Percentiles rank a stretch among this genome's conserved stretches.
phyloP scores from a whole-genome alignment of 2,113 vertebrate genomes.

The Aphyosemion australe region DNA sequence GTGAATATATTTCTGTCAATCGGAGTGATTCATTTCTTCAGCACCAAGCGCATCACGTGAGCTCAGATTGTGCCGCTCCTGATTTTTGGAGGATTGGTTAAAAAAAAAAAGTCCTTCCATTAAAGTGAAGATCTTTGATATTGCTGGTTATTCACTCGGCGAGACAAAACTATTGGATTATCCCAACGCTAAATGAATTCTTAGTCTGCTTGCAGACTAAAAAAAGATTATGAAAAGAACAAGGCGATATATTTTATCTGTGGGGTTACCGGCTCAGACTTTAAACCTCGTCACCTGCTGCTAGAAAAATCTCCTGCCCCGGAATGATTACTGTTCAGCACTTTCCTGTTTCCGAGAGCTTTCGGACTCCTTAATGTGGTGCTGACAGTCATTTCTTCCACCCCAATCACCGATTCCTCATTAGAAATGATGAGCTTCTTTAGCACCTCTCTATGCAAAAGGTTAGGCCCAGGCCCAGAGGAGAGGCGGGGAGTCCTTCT shows the following conservation, averaged over 20 bases:
- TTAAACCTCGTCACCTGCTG: slow-evolving; percentile 40
- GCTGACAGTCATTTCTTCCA: slow-evolving; percentile 70
- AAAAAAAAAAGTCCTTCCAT: slow-evolving; percentile 31
- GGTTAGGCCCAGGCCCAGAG: slow-evolving; percentile 74
- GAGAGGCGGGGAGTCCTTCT: slow-evolving; percentile 70
- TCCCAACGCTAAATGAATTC: slow-evolving; percentile 25
- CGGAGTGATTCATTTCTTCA: slow-evolving; percentile 75
- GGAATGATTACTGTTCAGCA: slow-evolving; percentile 61
- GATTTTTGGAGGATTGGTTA: slow-evolving; percentile 45
- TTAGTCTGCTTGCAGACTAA: not conserved
- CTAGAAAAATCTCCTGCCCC: slow-evolving; percentile 50
- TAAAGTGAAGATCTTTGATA: slow-evolving; percentile 45
- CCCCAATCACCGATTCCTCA: slow-evolving; percentile 78
- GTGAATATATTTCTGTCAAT: slow-evolving; percentile 81
- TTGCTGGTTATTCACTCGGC: slow-evolving; percentile 22
- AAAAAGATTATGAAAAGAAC: slow-evolving; percentile 25
- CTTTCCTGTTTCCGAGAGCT: slow-evolving; percentile 57
- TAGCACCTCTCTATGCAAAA: slow-evolving; percentile 80
- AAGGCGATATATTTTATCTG: slow-evolving; percentile 46
- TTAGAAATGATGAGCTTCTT: slow-evolving; percentile 84
- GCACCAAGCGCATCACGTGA: slow-evolving; percentile 60
- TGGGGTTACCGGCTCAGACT: slow-evolving; percentile 19
- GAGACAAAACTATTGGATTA: slow-evolving; percentile 46
- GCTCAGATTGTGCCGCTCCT: slow-evolving; percentile 42
- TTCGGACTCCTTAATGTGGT: slow-evolving; percentile 53